Evolutionary conservation across 1,140 invertebrate genomes (phyloP), one percentile per base, ranked within the genome.

Genomic region (Saccostrea glomerata): DNA sequence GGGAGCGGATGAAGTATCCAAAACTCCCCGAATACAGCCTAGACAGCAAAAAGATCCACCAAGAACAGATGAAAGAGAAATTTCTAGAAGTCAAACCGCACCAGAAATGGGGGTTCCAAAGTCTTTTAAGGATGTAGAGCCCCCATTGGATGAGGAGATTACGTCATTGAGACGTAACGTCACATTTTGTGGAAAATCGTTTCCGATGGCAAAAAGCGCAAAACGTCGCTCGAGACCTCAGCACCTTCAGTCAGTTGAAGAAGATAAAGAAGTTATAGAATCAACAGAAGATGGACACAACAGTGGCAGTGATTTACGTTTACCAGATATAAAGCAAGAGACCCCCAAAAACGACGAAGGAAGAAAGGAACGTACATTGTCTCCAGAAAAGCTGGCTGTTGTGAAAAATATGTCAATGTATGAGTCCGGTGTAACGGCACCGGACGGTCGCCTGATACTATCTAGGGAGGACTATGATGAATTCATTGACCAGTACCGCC

Each of bases 351-450:
- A 40, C 20, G 82, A 84, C 82, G 23, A 84, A 20, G 47, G 20
- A 15, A n/a, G 40, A 36, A 54, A n/a, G 47, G 47, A 56, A 84
- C 47, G n/a, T 11, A 84, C 82, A 17, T 84, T 84, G 23, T 84
- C 82, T 84, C 40, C 82, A 20, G 40, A 40, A 6, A 56, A 84
- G 17, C 20, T 84, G 23, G 82, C 82, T 23, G 30, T 84, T 55
- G 20, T 84, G 23, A 84, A 84, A 84, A 84, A 56, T 56, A 84
- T 87, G 77, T 87, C 89, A 0, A 84, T 84, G 17, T 90, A 84
- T 84, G 89, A 90, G 60, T 85, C 86, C 66, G 89, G 89, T 4
- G 77, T 87, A 2, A 84, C 86, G 47, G 86, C 89, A n/a, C 89
- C 89, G 20, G 87, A 90, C 6, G 89, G 89, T 20, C 84, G 82